Conservation (phyloP, 2,797 vertebrate genomes). For the Artibeus lituratus region DNA sequence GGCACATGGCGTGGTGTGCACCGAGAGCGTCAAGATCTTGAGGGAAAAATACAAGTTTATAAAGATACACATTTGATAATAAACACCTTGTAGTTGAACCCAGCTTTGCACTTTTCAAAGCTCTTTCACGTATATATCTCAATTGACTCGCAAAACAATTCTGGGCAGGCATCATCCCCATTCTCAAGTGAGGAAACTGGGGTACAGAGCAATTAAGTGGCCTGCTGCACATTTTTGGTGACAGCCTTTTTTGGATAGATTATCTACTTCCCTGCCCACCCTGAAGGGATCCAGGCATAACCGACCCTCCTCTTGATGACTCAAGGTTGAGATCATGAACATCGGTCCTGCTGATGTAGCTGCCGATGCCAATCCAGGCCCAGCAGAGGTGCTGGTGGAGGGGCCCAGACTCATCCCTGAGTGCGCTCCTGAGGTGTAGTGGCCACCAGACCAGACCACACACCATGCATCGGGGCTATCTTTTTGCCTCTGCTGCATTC, state of each 20-base stretch:
- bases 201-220: not conserved
- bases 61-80: constrained; percentile 40
- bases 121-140: constrained; percentile 27
- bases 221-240: not conserved
- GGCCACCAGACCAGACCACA: rapidly evolving
- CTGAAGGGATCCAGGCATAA: not conserved
- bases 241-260: not conserved
- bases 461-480: rapidly evolving
- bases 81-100: constrained; percentile 29
- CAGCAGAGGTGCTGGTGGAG: not conserved
- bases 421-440: not conserved
- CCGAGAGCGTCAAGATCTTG: constrained; percentile 4
- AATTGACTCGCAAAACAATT: constrained; percentile 25
- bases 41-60: constrained; percentile 24
- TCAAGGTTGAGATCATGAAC: not conserved
- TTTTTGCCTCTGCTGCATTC: not conserved
- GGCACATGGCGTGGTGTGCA: not conserved
- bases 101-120: constrained; percentile 51
- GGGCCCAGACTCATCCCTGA: no score
- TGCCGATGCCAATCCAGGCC: not conserved
- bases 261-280: not conserved
- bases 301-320: not conserved
- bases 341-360: not conserved
- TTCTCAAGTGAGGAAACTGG: not conserved
- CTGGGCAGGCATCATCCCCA: constrained; percentile 23